Percentiles rank a stretch among this genome's conserved stretches.
phyloP scores from a whole-genome alignment of 2,888 invertebrate genomes.

The Oxyteleia sp. region DNA sequence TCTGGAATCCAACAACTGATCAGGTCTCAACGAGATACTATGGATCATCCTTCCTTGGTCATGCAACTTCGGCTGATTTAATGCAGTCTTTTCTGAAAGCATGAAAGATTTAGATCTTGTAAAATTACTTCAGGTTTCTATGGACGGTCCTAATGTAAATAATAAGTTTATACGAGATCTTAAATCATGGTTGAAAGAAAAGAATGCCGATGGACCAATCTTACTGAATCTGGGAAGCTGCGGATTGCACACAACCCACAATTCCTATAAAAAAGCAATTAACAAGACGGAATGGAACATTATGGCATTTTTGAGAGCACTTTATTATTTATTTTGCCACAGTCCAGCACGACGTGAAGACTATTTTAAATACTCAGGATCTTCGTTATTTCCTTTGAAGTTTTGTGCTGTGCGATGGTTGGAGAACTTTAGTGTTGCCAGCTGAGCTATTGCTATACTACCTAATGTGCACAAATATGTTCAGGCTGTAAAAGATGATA shows the following conservation, averaged over 20 bases:
- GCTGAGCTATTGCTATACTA: slow-evolving; percentile 68
- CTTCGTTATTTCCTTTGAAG: slow-evolving; percentile 74
- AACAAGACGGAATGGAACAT: slow-evolving; percentile 74
- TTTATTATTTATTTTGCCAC: slow-evolving; percentile 79
- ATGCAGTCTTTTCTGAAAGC: slow-evolving; percentile 53
- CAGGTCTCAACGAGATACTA: slow-evolving; percentile 76
- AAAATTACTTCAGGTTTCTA: slow-evolving; percentile 74
- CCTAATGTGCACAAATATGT: slow-evolving; percentile 69
- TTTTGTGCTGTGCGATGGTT: slow-evolving; percentile 71
- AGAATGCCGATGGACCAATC: background rate
- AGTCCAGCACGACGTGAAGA: slow-evolving; percentile 77
- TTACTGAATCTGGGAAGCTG: slow-evolving; percentile 78
- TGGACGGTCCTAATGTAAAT: slow-evolving; percentile 75
- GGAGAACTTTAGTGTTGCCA: slow-evolving; percentile 74
- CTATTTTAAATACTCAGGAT: slow-evolving; percentile 71
- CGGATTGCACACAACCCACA: slow-evolving; percentile 79
- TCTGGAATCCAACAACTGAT: slow-evolving; percentile 72
- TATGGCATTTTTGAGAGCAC: slow-evolving; percentile 70
- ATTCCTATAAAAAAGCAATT: slow-evolving; percentile 78
- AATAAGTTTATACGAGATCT: slow-evolving; percentile 58
- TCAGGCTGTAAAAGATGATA: slow-evolving; percentile 41
- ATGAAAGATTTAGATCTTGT: slow-evolving; percentile 36
- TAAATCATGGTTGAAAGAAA: background rate
- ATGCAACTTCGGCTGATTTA: slow-evolving; percentile 75
- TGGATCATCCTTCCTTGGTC: slow-evolving; percentile 73